phyloP scores from a whole-genome alignment of 2,113 vertebrate genomes.

The Ammodytes marinus region DNA sequence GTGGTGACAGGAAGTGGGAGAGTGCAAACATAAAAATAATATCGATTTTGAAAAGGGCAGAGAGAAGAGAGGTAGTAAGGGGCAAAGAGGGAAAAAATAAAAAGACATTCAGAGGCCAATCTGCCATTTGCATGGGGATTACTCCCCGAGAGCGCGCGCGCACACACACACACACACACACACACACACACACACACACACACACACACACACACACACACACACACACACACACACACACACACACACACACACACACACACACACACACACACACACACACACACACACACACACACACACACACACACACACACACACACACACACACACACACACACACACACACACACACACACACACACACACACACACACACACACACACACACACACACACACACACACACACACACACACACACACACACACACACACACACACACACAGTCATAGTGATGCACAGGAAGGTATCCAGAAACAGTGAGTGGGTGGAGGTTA shows the following conservation, averaged over 20 bases:
- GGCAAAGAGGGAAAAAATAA: background rate
- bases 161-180: background rate
- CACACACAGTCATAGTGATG: conserved; percentile 21
- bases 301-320: conserved; percentile 6
- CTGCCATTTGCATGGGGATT: background rate
- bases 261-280: background rate
- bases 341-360: background rate
- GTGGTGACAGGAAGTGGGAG: background rate
- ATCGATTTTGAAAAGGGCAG: conserved; percentile 39
- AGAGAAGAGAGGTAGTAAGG: background rate
- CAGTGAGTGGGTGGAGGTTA: conserved; percentile 75
- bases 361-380: no score
- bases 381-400: background rate
- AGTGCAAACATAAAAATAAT: conserved; percentile 18
- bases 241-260: background rate
- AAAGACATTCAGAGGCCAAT: conserved; percentile 27
- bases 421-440: conserved; percentile 22
- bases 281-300: conserved; percentile 1
- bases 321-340: background rate
- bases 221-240: background rate
- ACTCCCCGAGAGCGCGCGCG: background rate
- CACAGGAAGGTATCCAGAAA: conserved; percentile 70
- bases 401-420: conserved; percentile 21
- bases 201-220: background rate
- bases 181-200: background rate